Base-by-base conservation (phyloP, 2,888 invertebrate genomes). In the Amiota minor region DNA sequence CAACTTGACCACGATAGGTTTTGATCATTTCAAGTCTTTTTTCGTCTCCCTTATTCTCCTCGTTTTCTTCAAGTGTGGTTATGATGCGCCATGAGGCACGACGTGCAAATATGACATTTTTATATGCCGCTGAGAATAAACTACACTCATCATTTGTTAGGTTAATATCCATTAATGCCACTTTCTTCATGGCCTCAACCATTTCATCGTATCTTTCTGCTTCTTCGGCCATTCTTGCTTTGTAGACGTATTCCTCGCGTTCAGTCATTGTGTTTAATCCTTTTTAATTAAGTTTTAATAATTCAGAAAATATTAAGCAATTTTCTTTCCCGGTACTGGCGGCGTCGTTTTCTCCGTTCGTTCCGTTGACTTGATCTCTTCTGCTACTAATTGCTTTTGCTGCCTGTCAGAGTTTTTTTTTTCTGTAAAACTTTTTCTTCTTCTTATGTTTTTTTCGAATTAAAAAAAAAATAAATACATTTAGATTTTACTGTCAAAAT, bases 141-240 rank as follows among this genome's bases (percentile, higher is more conserved):
- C 98, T 99, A 87, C 98, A 93, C 91, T 99, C 98, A 90, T 99
- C 98, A 79, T 98, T 98, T 79, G 98, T 97, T 89, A 98, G 92
- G 91, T 98, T 98, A 77, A 96, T 93, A 89, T 97, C 97, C 90
- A 97, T 92, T 78, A 96, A 95, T 81, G 98, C 98, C 79, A 98
- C 98, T 90, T 96, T 96, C 92, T 98, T 98, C 98, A 98, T 98
- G 77, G 96, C 96, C 90, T 97, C 97, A 81, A 98, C 98, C 98
- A 98, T 98, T 94, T 98, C 98, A 92, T 98, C 98, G 91, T 98
- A 98, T 92, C 98, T 94, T 92, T 98, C 98, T 85, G 98, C 98
- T 92, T 98, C 98, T 92, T 98, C 98, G 90, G 98, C 98, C 92
- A 98, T 93, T 93, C 98, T 98, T 91, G 98, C 98, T 93, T 97